A percentile compares a stretch with the other conserved stretches of the same genome.
These are phyloP conservation scores for Sarcophaga bullata DNA, from an alignment of 1,140 invertebrate species.

Conservation along the genomic window DNA sequence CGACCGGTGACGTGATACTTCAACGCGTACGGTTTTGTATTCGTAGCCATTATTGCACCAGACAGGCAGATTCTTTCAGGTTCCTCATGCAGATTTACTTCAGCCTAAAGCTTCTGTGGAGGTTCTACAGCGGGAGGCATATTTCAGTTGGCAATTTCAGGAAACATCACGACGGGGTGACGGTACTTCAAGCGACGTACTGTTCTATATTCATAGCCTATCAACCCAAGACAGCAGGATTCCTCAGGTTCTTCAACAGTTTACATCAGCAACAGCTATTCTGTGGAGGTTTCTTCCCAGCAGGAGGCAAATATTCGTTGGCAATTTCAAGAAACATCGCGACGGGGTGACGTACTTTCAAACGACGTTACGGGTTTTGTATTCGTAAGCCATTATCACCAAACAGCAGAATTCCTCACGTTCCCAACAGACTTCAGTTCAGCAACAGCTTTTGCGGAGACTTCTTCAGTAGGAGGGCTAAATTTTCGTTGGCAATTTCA, in stretches of 20 bases:
- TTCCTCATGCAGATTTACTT: constrained; percentile 40
- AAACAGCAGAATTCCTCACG: constrained; percentile 42
- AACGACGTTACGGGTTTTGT: constrained; percentile 52
- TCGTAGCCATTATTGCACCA: no score
- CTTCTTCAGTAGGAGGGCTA: no score
- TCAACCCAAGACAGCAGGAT: constrained; percentile 50
- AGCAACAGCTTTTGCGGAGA: neutral
- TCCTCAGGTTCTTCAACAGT: constrained; percentile 44
- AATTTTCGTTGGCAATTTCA: no score
- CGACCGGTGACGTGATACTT: no score
- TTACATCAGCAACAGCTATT: constrained; percentile 51
- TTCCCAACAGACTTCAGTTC: constrained; percentile 17
- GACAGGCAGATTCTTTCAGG: constrained; percentile 49
- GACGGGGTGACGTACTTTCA: constrained; percentile 52
- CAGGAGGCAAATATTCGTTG: constrained; percentile 46
- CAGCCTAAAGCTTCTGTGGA: constrained; percentile 50
- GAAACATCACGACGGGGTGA: no score
- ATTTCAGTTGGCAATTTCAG: no score
- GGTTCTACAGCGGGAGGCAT: constrained; percentile 43
- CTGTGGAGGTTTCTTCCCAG: constrained; percentile 46
- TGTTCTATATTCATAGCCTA: no score
- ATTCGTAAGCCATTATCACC: constrained; percentile 52
- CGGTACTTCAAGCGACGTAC: no score
- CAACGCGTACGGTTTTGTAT: no score
- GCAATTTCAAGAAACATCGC: constrained; percentile 53